Evolutionary conservation across 2,113 vertebrate species (phyloP).

Genomic region (Hippocampus guttulatus): DNA sequence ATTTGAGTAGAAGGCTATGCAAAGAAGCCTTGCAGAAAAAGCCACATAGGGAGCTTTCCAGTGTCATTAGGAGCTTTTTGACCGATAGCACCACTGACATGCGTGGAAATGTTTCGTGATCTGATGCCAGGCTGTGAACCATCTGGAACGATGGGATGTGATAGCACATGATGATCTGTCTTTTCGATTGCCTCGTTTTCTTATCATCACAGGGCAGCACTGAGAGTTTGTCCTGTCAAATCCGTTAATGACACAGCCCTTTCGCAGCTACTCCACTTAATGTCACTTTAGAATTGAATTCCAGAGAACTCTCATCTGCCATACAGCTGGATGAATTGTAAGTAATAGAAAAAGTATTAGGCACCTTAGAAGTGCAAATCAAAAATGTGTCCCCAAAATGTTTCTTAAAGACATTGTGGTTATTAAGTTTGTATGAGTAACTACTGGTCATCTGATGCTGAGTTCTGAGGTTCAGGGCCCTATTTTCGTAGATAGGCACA

Average conservation of each 20-base stretch:
- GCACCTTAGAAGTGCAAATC: neutral
- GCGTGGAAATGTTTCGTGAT: conserved; percentile 28
- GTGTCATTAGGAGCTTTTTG: conserved; percentile 11
- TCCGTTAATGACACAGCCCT: conserved; percentile 17
- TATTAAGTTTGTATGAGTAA: too few species aligned
- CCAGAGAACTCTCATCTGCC: conserved; percentile 3
- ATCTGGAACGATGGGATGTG: conserved; percentile 29
- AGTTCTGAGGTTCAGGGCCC: too few species aligned
- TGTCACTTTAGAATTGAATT: conserved; percentile 7
- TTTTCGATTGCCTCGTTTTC: conserved; percentile 26
- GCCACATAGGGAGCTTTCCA: conserved; percentile 1
- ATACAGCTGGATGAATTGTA: neutral
- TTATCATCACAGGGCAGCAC: conserved; percentile 27
- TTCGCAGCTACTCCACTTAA: conserved; percentile 9
- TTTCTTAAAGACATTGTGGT: too few species aligned
- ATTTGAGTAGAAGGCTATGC: neutral
- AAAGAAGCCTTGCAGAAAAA: neutral
- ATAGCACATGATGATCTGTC: conserved; percentile 42
- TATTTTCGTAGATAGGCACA: too few species aligned
- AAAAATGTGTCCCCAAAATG: too few species aligned
- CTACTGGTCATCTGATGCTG: too few species aligned
- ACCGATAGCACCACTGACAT: conserved; percentile 19
- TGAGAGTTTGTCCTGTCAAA: conserved; percentile 23
- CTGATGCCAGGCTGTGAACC: conserved; percentile 24
- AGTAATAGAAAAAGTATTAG: neutral